Evolutionary conservation across 2,888 invertebrate species (phyloP).

Genomic region (Octonoba sinensis): DNA sequence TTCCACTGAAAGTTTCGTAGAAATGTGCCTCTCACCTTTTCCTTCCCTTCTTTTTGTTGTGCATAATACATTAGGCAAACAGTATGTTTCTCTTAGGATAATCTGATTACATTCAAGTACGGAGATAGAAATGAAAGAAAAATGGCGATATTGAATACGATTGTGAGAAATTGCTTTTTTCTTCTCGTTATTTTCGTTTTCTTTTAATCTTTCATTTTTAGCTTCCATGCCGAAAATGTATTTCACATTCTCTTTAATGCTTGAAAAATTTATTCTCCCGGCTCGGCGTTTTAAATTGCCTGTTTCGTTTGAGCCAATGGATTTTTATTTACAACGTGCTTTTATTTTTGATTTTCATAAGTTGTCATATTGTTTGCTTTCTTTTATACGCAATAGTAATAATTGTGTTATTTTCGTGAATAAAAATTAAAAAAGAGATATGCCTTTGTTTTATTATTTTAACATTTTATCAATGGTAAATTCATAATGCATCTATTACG

Average conservation of each 20-base stretch:
- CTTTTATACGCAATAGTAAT: too few relatives aligned
- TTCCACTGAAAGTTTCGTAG: constrained; percentile 34
- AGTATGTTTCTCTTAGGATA: constrained; percentile 33
- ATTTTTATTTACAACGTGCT: too few relatives aligned
- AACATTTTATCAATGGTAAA: too few relatives aligned
- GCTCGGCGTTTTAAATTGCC: constrained; percentile 27
- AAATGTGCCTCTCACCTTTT: constrained; percentile 40
- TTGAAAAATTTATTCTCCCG: constrained; percentile 25
- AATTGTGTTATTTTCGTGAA: too few relatives aligned
- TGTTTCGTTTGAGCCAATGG: not conserved
- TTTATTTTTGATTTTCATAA: too few relatives aligned
- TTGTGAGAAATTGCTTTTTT: constrained; percentile 53
- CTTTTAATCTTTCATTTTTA: constrained; percentile 9
- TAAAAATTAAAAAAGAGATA: too few relatives aligned
- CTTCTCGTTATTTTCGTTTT: not conserved
- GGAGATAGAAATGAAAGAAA: constrained; percentile 22
- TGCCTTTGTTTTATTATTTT: too few relatives aligned
- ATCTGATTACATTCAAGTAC: constrained; percentile 51
- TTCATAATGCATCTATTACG: too few relatives aligned
- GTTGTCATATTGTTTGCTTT: too few relatives aligned
- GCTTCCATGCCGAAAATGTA: constrained; percentile 34
- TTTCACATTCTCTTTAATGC: constrained; percentile 39
- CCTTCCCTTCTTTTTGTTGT: constrained; percentile 9
- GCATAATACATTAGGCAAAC: constrained; percentile 48
- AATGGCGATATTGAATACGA: constrained; percentile 51